Base-by-base conservation (phyloP, 1,140 invertebrate species). In the Formica exsecta region DNA sequence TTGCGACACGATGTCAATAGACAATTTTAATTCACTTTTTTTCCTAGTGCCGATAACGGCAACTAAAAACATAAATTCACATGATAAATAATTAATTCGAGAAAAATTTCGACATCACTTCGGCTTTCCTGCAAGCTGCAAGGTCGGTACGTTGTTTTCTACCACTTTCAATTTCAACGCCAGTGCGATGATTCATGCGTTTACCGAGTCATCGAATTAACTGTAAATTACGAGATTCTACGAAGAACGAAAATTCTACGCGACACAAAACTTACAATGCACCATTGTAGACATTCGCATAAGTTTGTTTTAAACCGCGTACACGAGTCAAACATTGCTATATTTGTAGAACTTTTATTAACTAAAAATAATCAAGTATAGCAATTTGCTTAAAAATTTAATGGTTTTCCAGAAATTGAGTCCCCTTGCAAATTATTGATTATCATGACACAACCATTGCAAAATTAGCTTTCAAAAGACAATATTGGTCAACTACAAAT, bases 21-120 rank as follows among this genome's bases (percentile, higher is more conserved):
- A n/a, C 25, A 41, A 36, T 38, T 68, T 13, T 1, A 11, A 38
- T 3, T 38, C 13, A 41, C 38, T 11, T 80, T 22, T 80, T 2
- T 6, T 79, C 16, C 13, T 22, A 57, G 1, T 29, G 41, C 25
- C 16, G 16, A 5, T 9, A 48, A n/a, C n/a, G 64, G 7, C 75
- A 9, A 19, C 41, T 70, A 66, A 71, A 70, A 41, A 57, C 22
- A 57, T 19, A 9, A 22, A 36, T 22, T 57, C 32, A 3, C 1
- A 13, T 22, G 44, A 74, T 62, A 83, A 83, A 83, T 83, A 83
- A 16, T 61, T 83, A 70, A 83, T 70, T 57, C 54, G 54, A 83
- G 54, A 83, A 81, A 61, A 73, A 61, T 73, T 73, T 16, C 9
- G 38, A 44, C 22, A 73, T 73, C 51, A 38, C 2, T 59, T 16